phyloP scores from a whole-genome alignment of 2,797 vertebrate species.

The Anolis apletophallus region DNA sequence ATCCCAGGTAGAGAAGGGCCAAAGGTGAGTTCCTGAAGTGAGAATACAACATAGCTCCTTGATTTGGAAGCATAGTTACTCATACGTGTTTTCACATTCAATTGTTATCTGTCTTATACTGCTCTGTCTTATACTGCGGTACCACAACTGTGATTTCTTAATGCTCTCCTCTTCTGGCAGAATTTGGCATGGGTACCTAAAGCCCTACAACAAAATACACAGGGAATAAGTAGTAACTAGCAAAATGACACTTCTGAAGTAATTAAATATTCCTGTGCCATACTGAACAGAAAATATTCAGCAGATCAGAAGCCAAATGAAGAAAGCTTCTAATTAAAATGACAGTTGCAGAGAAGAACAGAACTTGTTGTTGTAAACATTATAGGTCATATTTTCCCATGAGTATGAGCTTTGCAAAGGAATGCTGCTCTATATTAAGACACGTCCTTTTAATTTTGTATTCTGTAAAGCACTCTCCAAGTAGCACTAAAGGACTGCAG shows the following conservation, averaged over 20 bases:
- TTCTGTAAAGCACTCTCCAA: not conserved
- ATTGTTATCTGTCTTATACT: not conserved
- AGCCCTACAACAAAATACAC: no score
- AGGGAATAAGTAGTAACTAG: not conserved
- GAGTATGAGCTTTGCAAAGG: not conserved
- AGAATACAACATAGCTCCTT: not conserved
- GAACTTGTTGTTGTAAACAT: not conserved
- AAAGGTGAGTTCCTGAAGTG: slow-evolving; percentile 83
- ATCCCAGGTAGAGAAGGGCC: slow-evolving; percentile 96
- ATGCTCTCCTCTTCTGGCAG: not conserved
- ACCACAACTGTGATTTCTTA: not conserved
- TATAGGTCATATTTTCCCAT: not conserved
- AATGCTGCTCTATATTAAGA: not conserved
- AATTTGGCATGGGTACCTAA: not conserved
- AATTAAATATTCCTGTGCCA: not conserved
- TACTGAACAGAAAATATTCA: not conserved
- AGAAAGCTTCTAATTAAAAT: slow-evolving; percentile 8
- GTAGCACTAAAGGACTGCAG: no score
- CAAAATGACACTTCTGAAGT: not conserved
- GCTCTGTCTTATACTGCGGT: not conserved
- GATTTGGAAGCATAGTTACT: not conserved
- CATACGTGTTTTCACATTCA: not conserved
- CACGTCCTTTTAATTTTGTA: not conserved
- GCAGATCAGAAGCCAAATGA: not conserved
- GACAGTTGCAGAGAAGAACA: not conserved